A percentile compares a stretch with the other conserved stretches of the same genome.
These are phyloP conservation scores for Lepisosteus oculatus DNA, from an alignment of 2,113 vertebrate genomes.

Conservation along the genomic window DNA sequence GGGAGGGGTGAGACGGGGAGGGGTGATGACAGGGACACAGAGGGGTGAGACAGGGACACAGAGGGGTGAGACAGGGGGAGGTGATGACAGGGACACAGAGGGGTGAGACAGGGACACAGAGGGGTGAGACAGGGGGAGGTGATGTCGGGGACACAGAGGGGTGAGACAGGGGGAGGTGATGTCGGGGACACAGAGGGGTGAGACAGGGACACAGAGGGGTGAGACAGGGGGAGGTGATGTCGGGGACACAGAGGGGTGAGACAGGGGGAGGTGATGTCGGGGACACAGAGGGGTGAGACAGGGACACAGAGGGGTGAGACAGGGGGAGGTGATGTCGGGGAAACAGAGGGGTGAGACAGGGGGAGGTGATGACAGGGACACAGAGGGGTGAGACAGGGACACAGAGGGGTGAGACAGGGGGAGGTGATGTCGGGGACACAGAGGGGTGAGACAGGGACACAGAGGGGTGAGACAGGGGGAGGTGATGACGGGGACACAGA, in stretches of 20 bases:
- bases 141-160: no score
- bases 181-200: no score
- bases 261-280: constrained; percentile 1
- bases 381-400: neutral
- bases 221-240: neutral
- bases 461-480: neutral
- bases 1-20: neutral
- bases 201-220: neutral
- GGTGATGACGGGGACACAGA: neutral
- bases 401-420: no score
- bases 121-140: no score
- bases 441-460: no score
- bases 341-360: constrained; percentile 47
- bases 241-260: neutral
- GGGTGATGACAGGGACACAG: neutral
- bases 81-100: neutral
- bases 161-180: no score
- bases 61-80: constrained; percentile 40
- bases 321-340: constrained; percentile 41
- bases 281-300: no score
- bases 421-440: no score
- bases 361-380: neutral
- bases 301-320: no score
- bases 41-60: constrained; percentile 38
- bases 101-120: no score